phyloP scores from a whole-genome alignment of 92 coral and sea anemone genomes.

The Palythoa grandiflora region DNA sequence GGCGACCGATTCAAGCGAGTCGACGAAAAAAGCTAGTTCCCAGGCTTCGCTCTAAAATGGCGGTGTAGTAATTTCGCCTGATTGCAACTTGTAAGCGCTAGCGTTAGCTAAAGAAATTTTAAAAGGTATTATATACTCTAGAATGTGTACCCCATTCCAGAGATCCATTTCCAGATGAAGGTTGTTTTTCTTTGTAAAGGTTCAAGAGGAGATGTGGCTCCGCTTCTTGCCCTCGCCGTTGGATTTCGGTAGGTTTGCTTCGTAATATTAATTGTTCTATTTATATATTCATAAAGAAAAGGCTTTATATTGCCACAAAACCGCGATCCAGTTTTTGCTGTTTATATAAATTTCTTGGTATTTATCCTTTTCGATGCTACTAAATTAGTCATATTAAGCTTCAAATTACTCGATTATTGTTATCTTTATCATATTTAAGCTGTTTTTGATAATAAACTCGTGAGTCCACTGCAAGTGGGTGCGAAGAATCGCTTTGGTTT shows the following conservation, averaged over 20 bases:
- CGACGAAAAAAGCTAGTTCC: too few relatives aligned
- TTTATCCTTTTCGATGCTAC: not conserved
- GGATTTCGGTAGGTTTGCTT: constrained; percentile 67
- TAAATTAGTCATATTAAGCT: not conserved
- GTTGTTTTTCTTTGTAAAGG: constrained; percentile 90
- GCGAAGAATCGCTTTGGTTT: too few relatives aligned
- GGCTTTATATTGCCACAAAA: not conserved
- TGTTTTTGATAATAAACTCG: not conserved
- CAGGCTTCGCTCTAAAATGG: too few relatives aligned
- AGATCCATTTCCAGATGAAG: constrained; percentile 52
- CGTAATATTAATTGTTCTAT: not conserved
- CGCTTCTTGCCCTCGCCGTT: constrained; percentile 72
- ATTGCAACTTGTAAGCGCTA: too few relatives aligned
- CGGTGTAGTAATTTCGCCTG: too few relatives aligned
- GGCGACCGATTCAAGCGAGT: too few relatives aligned
- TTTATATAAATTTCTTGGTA: not conserved
- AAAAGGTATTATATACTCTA: too few relatives aligned
- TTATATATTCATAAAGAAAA: not conserved
- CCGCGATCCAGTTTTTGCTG: not conserved
- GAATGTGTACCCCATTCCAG: too few relatives aligned
- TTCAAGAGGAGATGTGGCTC: constrained; percentile 83
- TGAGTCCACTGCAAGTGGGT: not conserved
- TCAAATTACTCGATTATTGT: not conserved
- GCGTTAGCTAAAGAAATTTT: too few relatives aligned
- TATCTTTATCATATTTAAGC: not conserved